Evolutionary conservation across 2,797 vertebrate species (phyloP).

Genomic region (Enteromius fasciolatus): DNA sequence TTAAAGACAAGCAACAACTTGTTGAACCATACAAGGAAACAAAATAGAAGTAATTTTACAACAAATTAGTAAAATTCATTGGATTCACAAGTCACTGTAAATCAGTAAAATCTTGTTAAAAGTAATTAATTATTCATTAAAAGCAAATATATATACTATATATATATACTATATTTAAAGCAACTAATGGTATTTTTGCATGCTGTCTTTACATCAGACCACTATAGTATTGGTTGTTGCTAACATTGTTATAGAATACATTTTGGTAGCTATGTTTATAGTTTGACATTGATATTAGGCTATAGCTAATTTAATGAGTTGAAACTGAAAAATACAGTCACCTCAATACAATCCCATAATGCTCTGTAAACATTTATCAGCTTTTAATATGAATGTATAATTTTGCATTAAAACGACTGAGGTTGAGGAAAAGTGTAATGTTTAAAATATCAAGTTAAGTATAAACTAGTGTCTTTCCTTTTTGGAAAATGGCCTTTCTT

Average conservation of each 20-base stretch:
- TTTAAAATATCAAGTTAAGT: neutral
- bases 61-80: neutral
- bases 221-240: neutral
- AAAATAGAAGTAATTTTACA: neutral
- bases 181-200: neutral
- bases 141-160: neutral
- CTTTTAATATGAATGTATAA: neutral
- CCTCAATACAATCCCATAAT: neutral
- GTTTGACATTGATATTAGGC: neutral
- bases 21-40: neutral
- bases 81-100: neutral
- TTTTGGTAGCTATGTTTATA: neutral
- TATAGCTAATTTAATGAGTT: neutral
- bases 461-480: neutral
- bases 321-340: neutral
- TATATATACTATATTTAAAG: neutral
- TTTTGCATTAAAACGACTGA: neutral
- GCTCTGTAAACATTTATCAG: neutral
- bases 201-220: neutral
- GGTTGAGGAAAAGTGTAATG: neutral
- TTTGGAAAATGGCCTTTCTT: neutral
- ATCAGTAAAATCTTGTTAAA: neutral
- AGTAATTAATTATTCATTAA: neutral
- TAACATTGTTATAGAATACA: neutral
- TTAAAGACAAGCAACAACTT: neutral